Percentiles rank a stretch among this genome's conserved stretches.
Conservation (phyloP, 2,797 vertebrate genomes). For the Helarctos malayanus region DNA sequence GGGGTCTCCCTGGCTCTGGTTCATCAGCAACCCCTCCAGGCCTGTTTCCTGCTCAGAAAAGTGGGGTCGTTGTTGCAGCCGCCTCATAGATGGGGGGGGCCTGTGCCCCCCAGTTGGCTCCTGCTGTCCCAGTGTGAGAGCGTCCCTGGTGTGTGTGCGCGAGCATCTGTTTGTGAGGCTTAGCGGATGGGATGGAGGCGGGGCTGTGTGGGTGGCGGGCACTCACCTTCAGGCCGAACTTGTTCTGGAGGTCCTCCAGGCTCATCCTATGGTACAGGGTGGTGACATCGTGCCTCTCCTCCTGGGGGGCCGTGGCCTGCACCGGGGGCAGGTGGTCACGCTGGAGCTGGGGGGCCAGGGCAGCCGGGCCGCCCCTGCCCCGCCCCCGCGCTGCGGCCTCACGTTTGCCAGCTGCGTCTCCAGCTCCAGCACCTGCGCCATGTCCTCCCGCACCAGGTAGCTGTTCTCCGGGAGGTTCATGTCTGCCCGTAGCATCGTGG, state of each 20-base stretch:
- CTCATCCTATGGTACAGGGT: constrained; percentile 96
- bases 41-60: background rate
- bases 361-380: accelerated
- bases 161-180: background rate
- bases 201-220: accelerated
- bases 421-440: constrained; percentile 95
- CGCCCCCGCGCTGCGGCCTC: accelerated
- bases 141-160: background rate
- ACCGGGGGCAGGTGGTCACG: background rate
- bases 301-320: constrained; percentile 95
- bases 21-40: background rate
- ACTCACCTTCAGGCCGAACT: constrained; percentile 92
- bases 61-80: accelerated
- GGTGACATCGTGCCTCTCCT: constrained; percentile 96
- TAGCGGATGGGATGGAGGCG: no score
- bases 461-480: constrained; percentile 92
- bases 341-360: accelerated
- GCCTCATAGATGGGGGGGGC: background rate
- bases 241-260: constrained; percentile 93
- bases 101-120: background rate
- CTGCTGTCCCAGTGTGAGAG: background rate
- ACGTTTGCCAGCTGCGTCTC: constrained; percentile 96
- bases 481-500: constrained; percentile 95
- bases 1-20: background rate
- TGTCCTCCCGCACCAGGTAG: constrained; percentile 93